These are phyloP conservation scores for Cavia porcellus DNA, from an alignment of 2,113 vertebrate species.

Conservation along the genomic window DNA sequence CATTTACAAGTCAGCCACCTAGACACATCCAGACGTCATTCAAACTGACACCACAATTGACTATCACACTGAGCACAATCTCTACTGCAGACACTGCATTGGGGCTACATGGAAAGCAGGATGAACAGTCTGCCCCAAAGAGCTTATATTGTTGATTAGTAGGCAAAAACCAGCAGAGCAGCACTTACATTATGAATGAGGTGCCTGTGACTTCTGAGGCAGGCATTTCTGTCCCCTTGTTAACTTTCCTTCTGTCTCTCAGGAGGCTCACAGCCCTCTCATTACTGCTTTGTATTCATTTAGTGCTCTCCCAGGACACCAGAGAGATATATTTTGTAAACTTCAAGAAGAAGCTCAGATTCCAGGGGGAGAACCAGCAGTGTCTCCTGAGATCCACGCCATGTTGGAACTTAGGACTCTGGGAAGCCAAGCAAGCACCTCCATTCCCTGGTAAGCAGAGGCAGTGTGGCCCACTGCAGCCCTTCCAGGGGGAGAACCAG, in stretches of 20 bases:
- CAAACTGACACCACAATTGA: background rate
- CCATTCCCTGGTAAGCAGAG: too few species aligned
- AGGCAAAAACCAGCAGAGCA: background rate
- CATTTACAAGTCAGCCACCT: background rate
- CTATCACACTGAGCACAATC: background rate
- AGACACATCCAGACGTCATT: background rate
- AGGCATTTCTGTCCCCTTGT: rapidly evolving
- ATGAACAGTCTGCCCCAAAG: background rate
- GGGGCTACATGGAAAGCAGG: background rate
- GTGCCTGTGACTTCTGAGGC: background rate
- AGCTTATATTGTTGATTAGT: background rate
- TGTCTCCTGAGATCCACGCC: too few species aligned
- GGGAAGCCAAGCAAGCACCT: too few species aligned
- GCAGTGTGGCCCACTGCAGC: too few species aligned
- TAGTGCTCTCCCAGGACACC: background rate
- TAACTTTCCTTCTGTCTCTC: background rate
- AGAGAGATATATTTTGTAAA: background rate
- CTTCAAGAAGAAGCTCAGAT: background rate
- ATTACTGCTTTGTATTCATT: background rate
- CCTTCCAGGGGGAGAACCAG: too few species aligned
- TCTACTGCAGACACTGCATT: background rate
- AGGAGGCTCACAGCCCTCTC: background rate
- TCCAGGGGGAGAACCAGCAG: too few species aligned
- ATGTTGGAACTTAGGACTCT: too few species aligned
- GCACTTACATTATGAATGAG: background rate